These are phyloP conservation scores for Hylaeus volcanicus DNA, from an alignment of 1,140 invertebrate species.

Conservation along the genomic window DNA sequence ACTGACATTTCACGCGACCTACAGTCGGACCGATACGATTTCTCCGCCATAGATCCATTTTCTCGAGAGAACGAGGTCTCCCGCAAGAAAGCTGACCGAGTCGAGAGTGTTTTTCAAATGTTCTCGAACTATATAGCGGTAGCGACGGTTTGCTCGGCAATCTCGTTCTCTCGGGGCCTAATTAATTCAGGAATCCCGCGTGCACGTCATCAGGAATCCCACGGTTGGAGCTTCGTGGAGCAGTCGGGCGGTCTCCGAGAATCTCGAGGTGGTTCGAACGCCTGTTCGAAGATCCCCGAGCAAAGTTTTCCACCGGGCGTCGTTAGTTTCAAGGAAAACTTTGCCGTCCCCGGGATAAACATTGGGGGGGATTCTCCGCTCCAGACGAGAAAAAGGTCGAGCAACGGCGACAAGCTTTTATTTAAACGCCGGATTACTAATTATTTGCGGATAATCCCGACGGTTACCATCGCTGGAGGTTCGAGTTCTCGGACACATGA, in stretches of 20 bases:
- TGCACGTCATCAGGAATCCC: background rate
- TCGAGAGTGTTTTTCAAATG: background rate
- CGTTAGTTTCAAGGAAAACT: slow-evolving; percentile 31
- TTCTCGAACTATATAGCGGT: background rate
- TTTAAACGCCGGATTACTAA: slow-evolving; percentile 60
- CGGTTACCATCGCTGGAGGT: background rate
- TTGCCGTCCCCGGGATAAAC: slow-evolving; percentile 43
- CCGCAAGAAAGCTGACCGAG: too few species aligned
- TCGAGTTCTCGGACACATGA: background rate
- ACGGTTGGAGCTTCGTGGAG: background rate
- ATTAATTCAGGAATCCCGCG: slow-evolving; percentile 44
- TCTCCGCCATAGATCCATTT: too few species aligned
- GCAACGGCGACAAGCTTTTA: slow-evolving; percentile 2
- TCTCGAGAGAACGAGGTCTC: too few species aligned
- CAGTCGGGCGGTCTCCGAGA: background rate
- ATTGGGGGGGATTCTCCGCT: slow-evolving; percentile 25
- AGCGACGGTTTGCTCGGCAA: background rate
- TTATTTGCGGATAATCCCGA: slow-evolving; percentile 58
- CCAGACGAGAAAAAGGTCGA: slow-evolving; percentile 12
- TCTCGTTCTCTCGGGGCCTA: background rate
- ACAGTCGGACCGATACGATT: too few species aligned
- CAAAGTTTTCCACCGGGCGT: slow-evolving; percentile 21
- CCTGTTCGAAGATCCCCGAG: background rate
- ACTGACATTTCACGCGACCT: too few species aligned
- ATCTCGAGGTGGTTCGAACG: background rate